Evolutionary conservation across 2,797 vertebrate species (phyloP), one percentile per base, ranked within the genome.

Genomic region (Smutsia gigantea): DNA sequence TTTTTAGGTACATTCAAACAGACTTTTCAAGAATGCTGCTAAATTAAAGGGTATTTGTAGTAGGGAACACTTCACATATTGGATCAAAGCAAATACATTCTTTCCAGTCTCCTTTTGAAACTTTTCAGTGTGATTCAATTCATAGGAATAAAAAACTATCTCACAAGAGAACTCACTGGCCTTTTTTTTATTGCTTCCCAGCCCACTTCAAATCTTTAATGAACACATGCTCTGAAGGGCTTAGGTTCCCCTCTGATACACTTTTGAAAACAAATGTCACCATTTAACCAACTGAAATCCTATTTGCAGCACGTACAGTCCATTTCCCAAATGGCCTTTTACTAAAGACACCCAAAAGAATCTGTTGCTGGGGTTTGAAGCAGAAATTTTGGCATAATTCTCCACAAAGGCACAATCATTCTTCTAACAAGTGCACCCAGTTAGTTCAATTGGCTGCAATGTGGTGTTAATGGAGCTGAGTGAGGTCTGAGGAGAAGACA

Each of bases 11-110:
- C 95, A 96, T 97, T 97, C 96, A 96, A 96, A 94, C 23, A 96
- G 82, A 95, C 78, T 94, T 96, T 97, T 97, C 74, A 96, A 95
- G 87, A 93, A 91, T 93, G 83, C 96, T 97, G 94, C 90, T 93
- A 97, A 97, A 97, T 94, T 97, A 96, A 97, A 96, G 90, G 63
- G 63, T 77, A 87, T 97, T 96, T 97, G 95, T 68, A 94, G 95
- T 84, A 87, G 77, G 79, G 89, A 97, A 92, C 97, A 93, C 94
- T 98, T 93, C 66, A 90, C 96, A 96, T 51, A 53, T 90, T 96
- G 95, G 95, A 98, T 98, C 96, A 97, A 97, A 98, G 97, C 66
- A 96, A 97, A 96, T 57, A 82, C 91, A 97, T 97, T 97, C 97
- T 95, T 96, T 83, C 83, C 77, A 69, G 93, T 81, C 92, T 97